A percentile compares a stretch with the other conserved stretches of the same genome.
These are phyloP conservation scores for Ormia ochracea DNA, from an alignment of 2,888 invertebrate species.

Conservation along the genomic window DNA sequence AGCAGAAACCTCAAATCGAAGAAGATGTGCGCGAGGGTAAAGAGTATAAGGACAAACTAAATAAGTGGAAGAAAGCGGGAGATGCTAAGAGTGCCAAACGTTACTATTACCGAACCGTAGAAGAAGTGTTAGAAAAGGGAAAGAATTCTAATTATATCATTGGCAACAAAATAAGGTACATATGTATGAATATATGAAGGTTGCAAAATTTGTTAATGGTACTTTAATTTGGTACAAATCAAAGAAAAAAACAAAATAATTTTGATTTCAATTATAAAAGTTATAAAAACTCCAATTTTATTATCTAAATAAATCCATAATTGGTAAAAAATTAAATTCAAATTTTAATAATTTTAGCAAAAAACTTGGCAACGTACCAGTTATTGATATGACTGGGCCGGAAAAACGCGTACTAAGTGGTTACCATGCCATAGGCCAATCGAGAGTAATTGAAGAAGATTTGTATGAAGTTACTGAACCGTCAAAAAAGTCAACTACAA, in stretches of 20 bases:
- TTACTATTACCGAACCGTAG: conserved; percentile 89
- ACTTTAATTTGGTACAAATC: too few species aligned
- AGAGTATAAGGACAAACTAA: conserved; percentile 80
- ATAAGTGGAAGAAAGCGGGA: conserved; percentile 84
- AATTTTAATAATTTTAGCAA: conserved; percentile 72
- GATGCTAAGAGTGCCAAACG: conserved; percentile 80
- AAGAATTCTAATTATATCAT: conserved; percentile 79
- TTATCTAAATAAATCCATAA: too few species aligned
- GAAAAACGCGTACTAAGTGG: conserved; percentile 94
- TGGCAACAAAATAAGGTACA: conserved; percentile 70
- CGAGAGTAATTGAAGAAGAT: conserved; percentile 79
- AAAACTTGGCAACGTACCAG: conserved; percentile 92
- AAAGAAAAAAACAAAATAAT: too few species aligned
- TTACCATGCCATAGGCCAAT: conserved; percentile 91
- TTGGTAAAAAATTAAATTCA: neutral
- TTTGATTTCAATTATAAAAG: too few species aligned
- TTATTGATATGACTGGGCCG: conserved; percentile 99
- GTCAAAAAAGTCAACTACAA: conserved; percentile 65
- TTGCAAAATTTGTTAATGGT: too few species aligned
- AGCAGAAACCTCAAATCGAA: conserved; percentile 67
- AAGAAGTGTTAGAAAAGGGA: conserved; percentile 93
- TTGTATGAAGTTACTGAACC: conserved; percentile 80
- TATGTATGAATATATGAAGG: too few species aligned
- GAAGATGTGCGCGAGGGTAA: conserved; percentile 80
- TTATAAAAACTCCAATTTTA: too few species aligned